Evolutionary conservation across 2,888 invertebrate genomes (phyloP).

Genomic region (Dryobota labecula): DNA sequence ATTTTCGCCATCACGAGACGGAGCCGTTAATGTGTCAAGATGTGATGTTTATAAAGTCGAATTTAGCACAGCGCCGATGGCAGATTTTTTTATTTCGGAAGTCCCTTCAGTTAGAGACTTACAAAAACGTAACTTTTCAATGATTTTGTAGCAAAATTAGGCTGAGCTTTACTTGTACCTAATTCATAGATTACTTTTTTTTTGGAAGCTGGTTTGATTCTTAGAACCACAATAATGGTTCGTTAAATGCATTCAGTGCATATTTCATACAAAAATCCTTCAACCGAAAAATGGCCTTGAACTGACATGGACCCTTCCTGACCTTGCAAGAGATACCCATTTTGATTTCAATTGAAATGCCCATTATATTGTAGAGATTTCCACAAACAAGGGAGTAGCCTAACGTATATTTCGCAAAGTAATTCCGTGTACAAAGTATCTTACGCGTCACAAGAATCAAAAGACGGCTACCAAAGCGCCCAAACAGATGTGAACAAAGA

Average conservation of each 20-base stretch:
- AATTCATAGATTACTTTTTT: background rate
- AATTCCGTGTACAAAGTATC: constrained; percentile 52
- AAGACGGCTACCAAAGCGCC: constrained; percentile 78
- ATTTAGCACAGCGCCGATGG: background rate
- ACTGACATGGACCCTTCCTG: background rate
- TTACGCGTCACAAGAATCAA: constrained; percentile 75
- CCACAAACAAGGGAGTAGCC: constrained; percentile 4
- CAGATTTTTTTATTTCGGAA: background rate
- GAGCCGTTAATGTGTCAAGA: background rate
- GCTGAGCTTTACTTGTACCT: background rate
- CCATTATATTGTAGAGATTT: background rate
- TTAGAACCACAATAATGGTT: background rate
- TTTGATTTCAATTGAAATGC: constrained; percentile 15
- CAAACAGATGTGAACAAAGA: constrained; percentile 89
- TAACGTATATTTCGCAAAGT: constrained; percentile 25
- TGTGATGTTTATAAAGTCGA: background rate
- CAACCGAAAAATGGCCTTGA: too few relatives aligned
- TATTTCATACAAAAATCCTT: too few relatives aligned
- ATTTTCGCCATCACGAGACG: background rate
- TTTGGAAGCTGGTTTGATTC: background rate
- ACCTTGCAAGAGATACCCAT: background rate
- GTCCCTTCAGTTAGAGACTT: too few relatives aligned
- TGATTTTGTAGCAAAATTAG: background rate
- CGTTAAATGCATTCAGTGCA: too few relatives aligned
- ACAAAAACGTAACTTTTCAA: background rate